A percentile compares a stretch with the other conserved stretches of the same genome.
Conservation (phyloP, 2,797 vertebrate genomes). For the Eleutherodactylus coqui region DNA sequence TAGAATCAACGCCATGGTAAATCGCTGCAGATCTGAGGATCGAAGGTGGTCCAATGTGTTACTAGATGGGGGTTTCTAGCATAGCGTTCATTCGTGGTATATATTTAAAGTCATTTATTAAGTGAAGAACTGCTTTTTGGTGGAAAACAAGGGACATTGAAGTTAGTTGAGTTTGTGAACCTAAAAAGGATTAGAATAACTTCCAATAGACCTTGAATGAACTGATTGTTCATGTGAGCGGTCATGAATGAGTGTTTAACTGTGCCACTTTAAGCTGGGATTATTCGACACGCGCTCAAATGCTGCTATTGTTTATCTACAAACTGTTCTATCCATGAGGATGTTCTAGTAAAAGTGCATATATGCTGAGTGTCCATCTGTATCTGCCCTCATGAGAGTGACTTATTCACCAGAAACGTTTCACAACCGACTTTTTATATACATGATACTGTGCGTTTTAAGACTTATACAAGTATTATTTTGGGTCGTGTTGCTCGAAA, state of each 20-base stretch:
- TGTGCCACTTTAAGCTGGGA: slow-evolving; percentile 70
- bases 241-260: slow-evolving; percentile 74
- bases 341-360: slow-evolving; percentile 64
- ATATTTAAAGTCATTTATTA: background rate
- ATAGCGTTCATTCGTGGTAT: background rate
- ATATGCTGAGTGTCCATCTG: slow-evolving; percentile 54
- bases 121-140: background rate
- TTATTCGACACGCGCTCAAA: slow-evolving; percentile 78
- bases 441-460: slow-evolving; percentile 6
- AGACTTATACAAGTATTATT: background rate
- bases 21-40: too few relatives aligned
- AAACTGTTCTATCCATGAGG: slow-evolving; percentile 64
- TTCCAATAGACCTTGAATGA: slow-evolving; percentile 71
- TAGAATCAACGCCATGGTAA: too few relatives aligned
- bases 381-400: slow-evolving; percentile 57
- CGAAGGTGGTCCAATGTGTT: too few relatives aligned
- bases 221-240: slow-evolving; percentile 74
- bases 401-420: background rate
- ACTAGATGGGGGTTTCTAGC: too few relatives aligned
- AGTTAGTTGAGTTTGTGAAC: background rate
- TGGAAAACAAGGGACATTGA: slow-evolving; percentile 1
- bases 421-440: background rate
- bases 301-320: slow-evolving; percentile 78
- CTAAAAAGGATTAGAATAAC: slow-evolving; percentile 18
- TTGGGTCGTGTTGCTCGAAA: background rate